Conservation (phyloP, 2,113 vertebrate species). For the Chaenogobius annularis region DNA sequence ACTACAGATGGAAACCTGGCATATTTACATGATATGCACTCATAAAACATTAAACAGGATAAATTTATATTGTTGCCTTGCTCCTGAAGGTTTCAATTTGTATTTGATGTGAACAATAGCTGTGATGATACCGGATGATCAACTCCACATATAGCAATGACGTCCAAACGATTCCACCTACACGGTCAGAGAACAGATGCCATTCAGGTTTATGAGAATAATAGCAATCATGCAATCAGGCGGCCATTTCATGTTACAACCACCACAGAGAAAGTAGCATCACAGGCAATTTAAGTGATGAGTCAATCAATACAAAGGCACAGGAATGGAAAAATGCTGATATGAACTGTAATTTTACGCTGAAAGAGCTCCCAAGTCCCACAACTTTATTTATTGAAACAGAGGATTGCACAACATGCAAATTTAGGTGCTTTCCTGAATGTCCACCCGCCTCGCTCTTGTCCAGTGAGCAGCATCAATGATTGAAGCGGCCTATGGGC, state of each 20-base stretch:
- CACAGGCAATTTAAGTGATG: not conserved
- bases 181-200: not conserved
- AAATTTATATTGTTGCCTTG: not conserved
- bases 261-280: not conserved
- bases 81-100: not conserved
- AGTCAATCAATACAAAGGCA: not conserved
- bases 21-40: no score
- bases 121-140: not conserved
- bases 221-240: not conserved
- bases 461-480: conserved; percentile 49
- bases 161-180: not conserved
- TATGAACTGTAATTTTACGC: not conserved
- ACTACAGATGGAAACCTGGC: no score
- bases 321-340: not conserved
- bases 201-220: not conserved
- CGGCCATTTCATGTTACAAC: not conserved
- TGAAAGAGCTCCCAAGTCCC: not conserved
- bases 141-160: not conserved
- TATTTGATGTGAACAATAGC: not conserved
- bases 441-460: conserved; percentile 35
- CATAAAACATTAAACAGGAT: no score
- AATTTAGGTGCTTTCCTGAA: conserved; percentile 18
- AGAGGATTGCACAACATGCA: conserved; percentile 7
- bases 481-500: conserved; percentile 43
- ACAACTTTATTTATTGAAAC: conserved; percentile 1